Base-by-base conservation (phyloP, 1,140 invertebrate genomes). In the Zophobas morio region DNA sequence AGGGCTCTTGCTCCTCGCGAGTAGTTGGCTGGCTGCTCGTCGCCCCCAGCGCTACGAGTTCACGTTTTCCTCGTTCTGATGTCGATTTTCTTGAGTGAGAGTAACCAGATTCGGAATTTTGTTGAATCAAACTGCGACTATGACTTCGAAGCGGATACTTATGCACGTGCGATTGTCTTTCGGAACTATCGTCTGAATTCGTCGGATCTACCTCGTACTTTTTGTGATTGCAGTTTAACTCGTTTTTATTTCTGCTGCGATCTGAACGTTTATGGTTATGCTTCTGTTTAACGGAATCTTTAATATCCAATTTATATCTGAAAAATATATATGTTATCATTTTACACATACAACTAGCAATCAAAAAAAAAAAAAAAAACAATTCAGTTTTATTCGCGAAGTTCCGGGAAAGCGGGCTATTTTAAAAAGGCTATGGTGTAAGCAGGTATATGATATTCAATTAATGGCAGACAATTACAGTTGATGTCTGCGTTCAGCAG, bases 71-170 rank as follows among this genome's bases (percentile, higher is more conserved):
- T 35, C 78, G 75, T 77, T 78, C 66, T 33, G 77, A 53, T 75
- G 57, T 57, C 76, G 73, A 71, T 47, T 72, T 46, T 75, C 63
- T 74, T 70, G 46, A 53, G 75, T 78, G 74, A 20, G 20, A 20
- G 54, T 71, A 53, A 34, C 40, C 49, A 36, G 35, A 20, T 56
- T 74, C 32, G 40, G 63, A 39, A 46, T 6, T 54, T 2, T 53
- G 60, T 4, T 66, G n/a, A 34, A 49, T 74, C 40, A 51, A 79
- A 33, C 70, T 37, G 6, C 77, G 76, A 76, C 78, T 78, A 70
- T 80, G 82, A 51, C 79, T 87, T 36, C 88, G 85, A 74, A 88
- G 75, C 42, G 88, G 83, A 81, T 88, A 87, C 74, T 88, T 88
- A 82, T 88, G 88, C 78, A 85, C 32, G 33, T 32, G 47, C 6